These are phyloP conservation scores for Campoplex nolae DNA, from an alignment of 2,888 invertebrate genomes.

Conservation along the genomic window DNA sequence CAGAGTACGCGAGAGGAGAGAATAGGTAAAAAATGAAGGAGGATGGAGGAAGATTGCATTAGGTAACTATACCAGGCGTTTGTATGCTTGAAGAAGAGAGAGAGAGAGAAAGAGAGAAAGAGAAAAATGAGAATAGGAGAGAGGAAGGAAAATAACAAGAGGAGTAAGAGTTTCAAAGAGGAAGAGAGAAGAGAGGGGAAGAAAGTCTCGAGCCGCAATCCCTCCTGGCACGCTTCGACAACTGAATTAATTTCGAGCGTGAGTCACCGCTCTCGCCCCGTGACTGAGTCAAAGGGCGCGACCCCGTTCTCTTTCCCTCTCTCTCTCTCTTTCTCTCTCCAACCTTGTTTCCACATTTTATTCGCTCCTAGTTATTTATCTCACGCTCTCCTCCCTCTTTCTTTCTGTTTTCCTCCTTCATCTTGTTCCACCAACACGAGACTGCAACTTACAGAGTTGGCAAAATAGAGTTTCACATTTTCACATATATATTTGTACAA, in stretches of 20 bases:
- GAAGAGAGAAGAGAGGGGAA: slow-evolving; percentile 51
- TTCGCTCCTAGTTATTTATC: slow-evolving; percentile 7
- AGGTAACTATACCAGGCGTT: slow-evolving; percentile 24
- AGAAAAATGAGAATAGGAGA: background rate
- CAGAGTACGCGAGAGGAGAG: slow-evolving; percentile 42
- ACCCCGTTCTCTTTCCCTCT: slow-evolving; percentile 23
- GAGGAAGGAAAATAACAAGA: background rate
- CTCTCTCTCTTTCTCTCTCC: slow-evolving; percentile 19
- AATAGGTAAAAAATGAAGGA: slow-evolving; percentile 26
- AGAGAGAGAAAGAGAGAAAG: background rate
- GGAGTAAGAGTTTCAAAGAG: slow-evolving; percentile 45
- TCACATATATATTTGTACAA: slow-evolving; percentile 9
- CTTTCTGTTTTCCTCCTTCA: background rate
- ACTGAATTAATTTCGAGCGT: slow-evolving; percentile 68
- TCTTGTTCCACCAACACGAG: background rate
- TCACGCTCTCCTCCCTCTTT: background rate
- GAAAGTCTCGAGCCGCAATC: slow-evolving; percentile 54
- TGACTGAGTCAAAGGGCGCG: slow-evolving; percentile 67
- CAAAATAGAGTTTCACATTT: slow-evolving; percentile 71
- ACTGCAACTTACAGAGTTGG: slow-evolving; percentile 56
- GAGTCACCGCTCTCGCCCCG: slow-evolving; percentile 58
- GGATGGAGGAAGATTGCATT: slow-evolving; percentile 46
- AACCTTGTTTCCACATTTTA: slow-evolving; percentile 32
- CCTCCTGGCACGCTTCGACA: slow-evolving; percentile 69
- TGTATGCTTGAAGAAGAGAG: slow-evolving; percentile 14